Base-by-base conservation (phyloP, 2,797 vertebrate genomes). In the Micrastur ruficollis region DNA sequence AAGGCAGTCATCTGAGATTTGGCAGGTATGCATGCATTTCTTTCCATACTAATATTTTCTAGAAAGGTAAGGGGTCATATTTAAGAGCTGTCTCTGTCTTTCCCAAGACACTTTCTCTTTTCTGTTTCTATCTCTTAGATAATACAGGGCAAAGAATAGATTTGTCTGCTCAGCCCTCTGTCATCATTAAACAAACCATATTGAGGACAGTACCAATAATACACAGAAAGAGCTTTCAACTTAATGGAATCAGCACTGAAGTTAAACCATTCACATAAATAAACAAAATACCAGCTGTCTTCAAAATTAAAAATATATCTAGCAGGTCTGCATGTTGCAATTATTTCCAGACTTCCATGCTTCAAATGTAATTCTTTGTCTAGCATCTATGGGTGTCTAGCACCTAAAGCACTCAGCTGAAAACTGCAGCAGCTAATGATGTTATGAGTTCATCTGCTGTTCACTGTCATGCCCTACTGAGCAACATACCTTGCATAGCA, bases 361-460 rank as follows among this genome's bases (percentile, higher is more conserved):
- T 83, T 67, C 13, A 32, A 44, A 55, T 13, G 0, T 55, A 58
- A 58, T 9, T 29, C 4, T 12, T 93, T n/a, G n/a, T n/a, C n/a
- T n/a, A n/a, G n/a, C n/a, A n/a, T n/a, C n/a, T n/a, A n/a, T n/a
- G n/a, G n/a, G n/a, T 65, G 34, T 44, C 38, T n/a, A 32, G 17
- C 15, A 67, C 6, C 40, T 32, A 0, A 0, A 26, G 26, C 53
- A 55, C 36, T 52, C 23, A 66, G 38, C 14, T 82, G 31, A 58
- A 32, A 56, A 27, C 2, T 21, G 47, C 23, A 53, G 50, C 14
- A 58, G 11, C 55, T 68, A 53, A 61, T 0, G 0, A 23, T 11
- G 19, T 46, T 46, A 42, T 0, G 0, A 59, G 56, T 47, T 66
- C 42, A 49, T 47, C 38, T 12, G 34, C 14, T 65, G 12, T 55